Base-by-base conservation (phyloP, 2,113 vertebrate species). In the Phodopus roborovskii region DNA sequence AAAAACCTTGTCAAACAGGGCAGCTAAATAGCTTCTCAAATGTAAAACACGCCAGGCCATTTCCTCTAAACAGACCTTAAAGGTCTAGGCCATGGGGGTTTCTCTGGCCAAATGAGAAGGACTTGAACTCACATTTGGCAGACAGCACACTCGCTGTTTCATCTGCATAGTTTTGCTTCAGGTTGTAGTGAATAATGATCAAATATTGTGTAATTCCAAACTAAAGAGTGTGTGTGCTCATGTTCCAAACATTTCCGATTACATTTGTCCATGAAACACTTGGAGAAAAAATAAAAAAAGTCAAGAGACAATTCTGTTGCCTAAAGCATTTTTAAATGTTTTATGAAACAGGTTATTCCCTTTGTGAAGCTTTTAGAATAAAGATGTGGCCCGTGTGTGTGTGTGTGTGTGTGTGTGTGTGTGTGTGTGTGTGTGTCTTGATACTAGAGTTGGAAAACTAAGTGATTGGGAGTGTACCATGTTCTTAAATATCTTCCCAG, bases 251-350 rank as follows among this genome's bases (percentile, higher is more conserved):
- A 96, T 97, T 91, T 94, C 94, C 78, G 97, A 90, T 91, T 97
- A 89, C 42, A 19, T n/a, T 30, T 42, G 50, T 94, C 79, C 95
- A 70, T 96, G 97, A 97, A 90, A 95, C 87, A 88, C 77, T 97
- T 97, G 84, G 79, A 16, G 7, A 3, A 45, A 45, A 45, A 45
- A n/a, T n/a, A n/a, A 24, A 75, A 92, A 95, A 73, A 56, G 92
- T 93, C 96, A 94, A 98, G 95, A 97, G 84, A 90, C 16, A 22
- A 53, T 96, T 90, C 1, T 84, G 19, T 96, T 98, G 93, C 94
- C 96, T 96, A 70, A 91, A 95, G 96, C 82, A 94, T 93, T 97
- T 97, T 97, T 97, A 88, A 97, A 79, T 92, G 84, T 95, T 97
- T 97, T 33, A 64, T 82, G 84, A 97, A 79, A 42, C 64, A 89